These are phyloP conservation scores for Drosophila nr. fundita DNA, from an alignment of 2,888 invertebrate genomes.

Conservation along the genomic window DNA sequence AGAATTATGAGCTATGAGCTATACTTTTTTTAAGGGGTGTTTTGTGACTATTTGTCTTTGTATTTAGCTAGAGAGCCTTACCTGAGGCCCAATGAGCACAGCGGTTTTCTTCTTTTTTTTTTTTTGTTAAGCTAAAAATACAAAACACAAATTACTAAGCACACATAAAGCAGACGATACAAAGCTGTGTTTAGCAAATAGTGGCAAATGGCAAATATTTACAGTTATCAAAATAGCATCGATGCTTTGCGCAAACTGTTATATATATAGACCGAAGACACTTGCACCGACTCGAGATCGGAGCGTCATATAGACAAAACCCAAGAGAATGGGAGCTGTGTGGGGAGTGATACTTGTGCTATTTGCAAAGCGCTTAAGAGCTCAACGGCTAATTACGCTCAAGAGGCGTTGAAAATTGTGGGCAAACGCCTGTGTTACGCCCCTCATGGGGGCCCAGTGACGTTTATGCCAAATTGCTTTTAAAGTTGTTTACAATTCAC, in stretches of 20 bases:
- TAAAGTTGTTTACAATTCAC: conserved; percentile 50
- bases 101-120: not conserved
- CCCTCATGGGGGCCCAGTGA: conserved; percentile 39
- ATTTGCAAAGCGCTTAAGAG: conserved; percentile 70
- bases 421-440: conserved; percentile 6
- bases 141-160: conserved; percentile 36
- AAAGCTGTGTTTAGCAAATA: conserved; percentile 57
- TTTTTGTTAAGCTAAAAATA: conserved; percentile 35
- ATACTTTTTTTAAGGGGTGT: conserved; percentile 26
- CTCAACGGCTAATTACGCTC: conserved; percentile 78
- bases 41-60: conserved; percentile 50
- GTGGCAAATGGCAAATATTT: conserved; percentile 73
- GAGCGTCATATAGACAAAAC: not conserved
- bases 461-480: conserved; percentile 76
- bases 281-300: conserved; percentile 13
- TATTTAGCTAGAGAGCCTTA: conserved; percentile 43
- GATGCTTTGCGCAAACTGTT: conserved; percentile 65
- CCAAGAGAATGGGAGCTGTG: not conserved
- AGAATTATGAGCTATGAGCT: not conserved
- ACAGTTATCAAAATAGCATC: conserved; percentile 77
- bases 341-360: conserved; percentile 26
- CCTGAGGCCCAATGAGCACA: conserved; percentile 20
- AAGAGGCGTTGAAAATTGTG: conserved; percentile 80
- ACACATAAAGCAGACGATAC: conserved; percentile 30
- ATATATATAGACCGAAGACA: conserved; percentile 59